phyloP scores from a whole-genome alignment of 2,888 invertebrate genomes.

The Cactoblastis cactorum region DNA sequence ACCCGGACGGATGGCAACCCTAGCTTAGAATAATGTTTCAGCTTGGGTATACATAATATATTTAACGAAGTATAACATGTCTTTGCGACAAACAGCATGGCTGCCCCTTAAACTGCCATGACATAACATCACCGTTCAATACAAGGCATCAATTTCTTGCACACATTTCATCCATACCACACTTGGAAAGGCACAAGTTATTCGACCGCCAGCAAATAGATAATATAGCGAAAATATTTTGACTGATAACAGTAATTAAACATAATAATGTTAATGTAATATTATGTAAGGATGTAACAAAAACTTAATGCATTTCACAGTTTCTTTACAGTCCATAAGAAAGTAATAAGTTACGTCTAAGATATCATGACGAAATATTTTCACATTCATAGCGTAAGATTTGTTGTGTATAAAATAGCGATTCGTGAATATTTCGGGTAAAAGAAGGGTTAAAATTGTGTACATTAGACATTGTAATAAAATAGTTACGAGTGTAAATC shows the following conservation, averaged over 20 bases:
- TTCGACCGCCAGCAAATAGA: conserved; percentile 44
- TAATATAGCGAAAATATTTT: conserved; percentile 71
- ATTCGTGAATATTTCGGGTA: conserved; percentile 66
- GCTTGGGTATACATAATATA: conserved; percentile 7
- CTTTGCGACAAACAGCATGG: neutral
- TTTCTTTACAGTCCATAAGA: conserved; percentile 76
- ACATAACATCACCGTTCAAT: neutral
- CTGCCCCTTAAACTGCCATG: neutral
- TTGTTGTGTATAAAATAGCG: conserved; percentile 75
- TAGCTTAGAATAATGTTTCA: no score
- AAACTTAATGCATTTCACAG: conserved; percentile 77
- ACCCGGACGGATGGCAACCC: no score
- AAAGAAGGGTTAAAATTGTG: conserved; percentile 67
- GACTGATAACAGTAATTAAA: conserved; percentile 73
- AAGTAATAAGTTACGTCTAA: conserved; percentile 63
- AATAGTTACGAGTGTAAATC: conserved; percentile 71
- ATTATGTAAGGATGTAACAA: conserved; percentile 66
- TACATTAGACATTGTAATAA: conserved; percentile 72
- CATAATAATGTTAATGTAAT: conserved; percentile 74
- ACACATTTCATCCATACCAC: conserved; percentile 3
- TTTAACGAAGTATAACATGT: neutral
- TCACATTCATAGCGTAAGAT: conserved; percentile 74
- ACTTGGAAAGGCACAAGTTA: conserved; percentile 25
- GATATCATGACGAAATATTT: conserved; percentile 75
- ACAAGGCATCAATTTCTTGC: neutral